Conservation (phyloP, 2,888 invertebrate genomes). For the Odontomyia ornata region DNA sequence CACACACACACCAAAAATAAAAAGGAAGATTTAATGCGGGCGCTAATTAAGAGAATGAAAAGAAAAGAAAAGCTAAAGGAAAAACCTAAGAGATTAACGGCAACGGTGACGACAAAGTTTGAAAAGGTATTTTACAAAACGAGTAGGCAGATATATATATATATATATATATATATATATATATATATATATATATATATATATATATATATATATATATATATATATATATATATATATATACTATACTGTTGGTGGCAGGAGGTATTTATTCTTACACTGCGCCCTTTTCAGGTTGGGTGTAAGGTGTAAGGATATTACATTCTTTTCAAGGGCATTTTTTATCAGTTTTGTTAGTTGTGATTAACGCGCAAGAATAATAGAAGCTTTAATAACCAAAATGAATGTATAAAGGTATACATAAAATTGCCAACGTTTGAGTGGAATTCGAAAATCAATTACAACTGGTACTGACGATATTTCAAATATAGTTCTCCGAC, state of each 20-base stretch:
- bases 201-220: too few relatives aligned
- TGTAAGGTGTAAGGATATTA: constrained; percentile 17
- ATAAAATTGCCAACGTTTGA: too few relatives aligned
- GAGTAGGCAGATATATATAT: constrained; percentile 20
- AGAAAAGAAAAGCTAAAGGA: constrained; percentile 19
- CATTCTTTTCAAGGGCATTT: constrained; percentile 20
- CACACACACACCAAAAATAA: too few relatives aligned
- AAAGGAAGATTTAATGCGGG: constrained; percentile 22
- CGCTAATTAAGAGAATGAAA: constrained; percentile 38
- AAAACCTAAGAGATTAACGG: constrained; percentile 25
- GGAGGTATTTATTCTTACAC: not conserved
- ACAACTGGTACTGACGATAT: too few relatives aligned
- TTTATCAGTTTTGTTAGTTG: not conserved
- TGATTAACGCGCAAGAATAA: not conserved
- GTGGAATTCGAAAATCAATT: too few relatives aligned
- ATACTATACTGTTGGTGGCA: too few relatives aligned
- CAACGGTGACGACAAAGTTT: constrained; percentile 26
- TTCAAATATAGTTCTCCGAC: too few relatives aligned
- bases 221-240: too few relatives aligned
- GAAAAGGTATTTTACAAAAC: constrained; percentile 15
- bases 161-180: constrained; percentile 4
- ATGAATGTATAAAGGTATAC: too few relatives aligned
- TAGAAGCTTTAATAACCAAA: not conserved
- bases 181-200: too few relatives aligned
- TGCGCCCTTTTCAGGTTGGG: not conserved